Conservation (phyloP, 2,797 vertebrate genomes). For the Melanotaenia parkinsoni region DNA sequence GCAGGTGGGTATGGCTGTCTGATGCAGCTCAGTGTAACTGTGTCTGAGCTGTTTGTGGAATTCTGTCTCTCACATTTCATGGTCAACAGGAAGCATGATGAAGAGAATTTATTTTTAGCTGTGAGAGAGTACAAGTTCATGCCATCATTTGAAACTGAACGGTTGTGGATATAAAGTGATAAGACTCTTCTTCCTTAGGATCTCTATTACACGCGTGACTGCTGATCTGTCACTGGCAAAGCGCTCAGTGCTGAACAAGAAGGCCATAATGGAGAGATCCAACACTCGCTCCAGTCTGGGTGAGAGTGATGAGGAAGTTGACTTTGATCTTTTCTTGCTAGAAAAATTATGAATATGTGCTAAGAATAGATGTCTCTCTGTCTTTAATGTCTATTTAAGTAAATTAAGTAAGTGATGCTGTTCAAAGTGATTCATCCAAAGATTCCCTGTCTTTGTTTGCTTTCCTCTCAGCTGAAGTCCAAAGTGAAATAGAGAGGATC, state of each 20-base stretch:
- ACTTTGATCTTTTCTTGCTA: slow-evolving; percentile 38
- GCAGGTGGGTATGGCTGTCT: slow-evolving; percentile 85
- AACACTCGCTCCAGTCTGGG: slow-evolving; percentile 95
- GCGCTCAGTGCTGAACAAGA: slow-evolving; percentile 95
- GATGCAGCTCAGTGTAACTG: slow-evolving; percentile 15
- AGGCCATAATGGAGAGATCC: slow-evolving; percentile 95
- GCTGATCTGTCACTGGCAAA: slow-evolving; percentile 97
- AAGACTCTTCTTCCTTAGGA: slow-evolving; percentile 80
- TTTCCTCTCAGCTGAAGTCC: slow-evolving; percentile 88
- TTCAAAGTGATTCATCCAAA: not conserved
- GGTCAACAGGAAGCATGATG: slow-evolving; percentile 55
- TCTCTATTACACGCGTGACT: slow-evolving; percentile 96
- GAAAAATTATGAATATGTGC: slow-evolving; percentile 52
- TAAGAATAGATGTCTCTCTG: slow-evolving; percentile 47
- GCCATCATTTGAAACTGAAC: slow-evolving; percentile 57
- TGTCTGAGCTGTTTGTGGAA: slow-evolving; percentile 16
- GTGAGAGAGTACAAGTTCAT: slow-evolving; percentile 39
- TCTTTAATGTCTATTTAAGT: slow-evolving; percentile 8
- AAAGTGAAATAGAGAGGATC: slow-evolving; percentile 97
- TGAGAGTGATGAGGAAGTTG: slow-evolving; percentile 77
- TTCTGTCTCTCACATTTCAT: slow-evolving; percentile 52
- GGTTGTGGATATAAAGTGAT: slow-evolving; percentile 66
- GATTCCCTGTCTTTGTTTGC: not conserved
- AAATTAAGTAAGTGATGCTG: slow-evolving; percentile 8
- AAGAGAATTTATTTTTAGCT: slow-evolving; percentile 67